Conservation (phyloP, 2,888 invertebrate genomes). For the Netelia inedita region DNA sequence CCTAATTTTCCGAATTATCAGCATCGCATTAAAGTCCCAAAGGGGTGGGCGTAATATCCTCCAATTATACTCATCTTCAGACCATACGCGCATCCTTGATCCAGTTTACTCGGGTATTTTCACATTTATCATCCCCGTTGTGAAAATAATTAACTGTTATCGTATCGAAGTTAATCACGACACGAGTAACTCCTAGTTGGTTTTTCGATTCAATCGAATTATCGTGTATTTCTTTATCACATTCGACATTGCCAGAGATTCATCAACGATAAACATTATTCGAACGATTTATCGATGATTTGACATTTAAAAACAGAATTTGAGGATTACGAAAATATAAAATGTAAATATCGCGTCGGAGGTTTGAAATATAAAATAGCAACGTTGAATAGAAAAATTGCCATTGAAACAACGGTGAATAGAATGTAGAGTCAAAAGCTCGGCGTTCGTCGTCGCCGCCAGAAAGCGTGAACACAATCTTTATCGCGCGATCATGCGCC, state of each 20-base stretch:
- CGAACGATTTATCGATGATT: too few relatives aligned
- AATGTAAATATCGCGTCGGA: not conserved
- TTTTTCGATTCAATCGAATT: too few relatives aligned
- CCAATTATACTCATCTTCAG: constrained; percentile 72
- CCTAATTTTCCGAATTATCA: constrained; percentile 65
- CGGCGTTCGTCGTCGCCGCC: constrained; percentile 5
- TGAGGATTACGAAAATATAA: not conserved
- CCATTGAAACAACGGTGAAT: not conserved
- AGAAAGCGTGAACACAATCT: constrained; percentile 7
- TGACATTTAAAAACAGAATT: too few relatives aligned
- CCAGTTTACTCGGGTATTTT: not conserved
- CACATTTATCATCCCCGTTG: constrained; percentile 59
- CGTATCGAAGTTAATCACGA: not conserved
- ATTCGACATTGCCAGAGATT: too few relatives aligned
- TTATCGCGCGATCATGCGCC: constrained; percentile 28
- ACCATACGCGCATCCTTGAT: constrained; percentile 48
- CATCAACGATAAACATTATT: too few relatives aligned
- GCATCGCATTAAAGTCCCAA: constrained; percentile 63
- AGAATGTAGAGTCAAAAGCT: not conserved
- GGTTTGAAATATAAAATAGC: not conserved
- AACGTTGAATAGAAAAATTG: not conserved
- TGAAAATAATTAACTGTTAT: constrained; percentile 73
- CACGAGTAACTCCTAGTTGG: not conserved
- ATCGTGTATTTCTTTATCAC: too few relatives aligned
- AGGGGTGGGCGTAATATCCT: constrained; percentile 53